A percentile compares a stretch with the other conserved stretches of the same genome.
These are phyloP conservation scores for Chaetodon trifascialis DNA, from an alignment of 2,113 vertebrate genomes.

Conservation along the genomic window DNA sequence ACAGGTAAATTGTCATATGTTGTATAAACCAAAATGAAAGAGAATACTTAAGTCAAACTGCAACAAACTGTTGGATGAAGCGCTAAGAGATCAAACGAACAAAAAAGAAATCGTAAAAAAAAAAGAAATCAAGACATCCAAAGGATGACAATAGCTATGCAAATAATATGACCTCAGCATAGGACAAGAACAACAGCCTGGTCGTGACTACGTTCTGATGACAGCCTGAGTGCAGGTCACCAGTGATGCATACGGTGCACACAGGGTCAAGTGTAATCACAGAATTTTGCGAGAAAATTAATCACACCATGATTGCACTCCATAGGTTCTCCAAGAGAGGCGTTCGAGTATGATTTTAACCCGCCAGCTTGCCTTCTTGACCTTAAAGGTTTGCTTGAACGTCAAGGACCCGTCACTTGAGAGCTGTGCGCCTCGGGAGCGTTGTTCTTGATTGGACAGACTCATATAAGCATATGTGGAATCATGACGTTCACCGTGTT, in stretches of 20 bases:
- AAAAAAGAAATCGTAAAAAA: not conserved
- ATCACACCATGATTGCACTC: slow-evolving; percentile 63
- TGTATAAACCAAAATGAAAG: not conserved
- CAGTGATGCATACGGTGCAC: slow-evolving; percentile 17
- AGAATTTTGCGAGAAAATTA: slow-evolving; percentile 49
- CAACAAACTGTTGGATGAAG: not conserved
- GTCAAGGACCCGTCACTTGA: slow-evolving; percentile 20
- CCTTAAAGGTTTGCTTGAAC: slow-evolving; percentile 45
- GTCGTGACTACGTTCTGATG: slow-evolving; percentile 35
- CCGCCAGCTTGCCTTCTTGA: slow-evolving; percentile 56
- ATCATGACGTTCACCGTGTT: slow-evolving; percentile 2
- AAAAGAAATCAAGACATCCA: not conserved
- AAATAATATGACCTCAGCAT: slow-evolving; percentile 20
- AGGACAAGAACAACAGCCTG: slow-evolving; percentile 25
- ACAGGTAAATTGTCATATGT: not conserved
- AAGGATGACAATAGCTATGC: not conserved
- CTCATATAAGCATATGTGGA: slow-evolving; percentile 18
- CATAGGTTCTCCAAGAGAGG: slow-evolving; percentile 38
- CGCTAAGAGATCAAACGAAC: not conserved
- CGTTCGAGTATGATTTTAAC: slow-evolving; percentile 55
- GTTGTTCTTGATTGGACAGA: slow-evolving; percentile 3
- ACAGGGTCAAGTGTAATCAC: slow-evolving; percentile 51
- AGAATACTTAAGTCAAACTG: not conserved
- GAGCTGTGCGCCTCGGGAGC: slow-evolving; percentile 1
- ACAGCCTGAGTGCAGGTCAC: slow-evolving; percentile 46